Base-by-base conservation (phyloP, 2,797 vertebrate species). In the Leptatherina wallacei region DNA sequence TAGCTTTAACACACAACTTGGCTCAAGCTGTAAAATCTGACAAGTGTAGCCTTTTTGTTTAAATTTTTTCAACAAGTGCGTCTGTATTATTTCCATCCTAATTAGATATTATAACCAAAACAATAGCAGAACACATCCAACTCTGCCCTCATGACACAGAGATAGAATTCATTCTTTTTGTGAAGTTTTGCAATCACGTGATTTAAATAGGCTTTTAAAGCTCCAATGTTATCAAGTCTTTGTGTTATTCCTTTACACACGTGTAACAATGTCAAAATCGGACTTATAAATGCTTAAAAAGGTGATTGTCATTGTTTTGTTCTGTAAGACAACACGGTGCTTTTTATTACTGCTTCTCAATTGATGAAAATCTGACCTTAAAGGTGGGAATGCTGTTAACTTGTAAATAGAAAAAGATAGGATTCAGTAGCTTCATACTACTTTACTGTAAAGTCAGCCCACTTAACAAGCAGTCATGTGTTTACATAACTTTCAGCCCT, bases 401-500 rank as follows among this genome's bases (percentile, higher is more conserved):
- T 18, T 92, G 91, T 92, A 92, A 20, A 93, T 90, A 92, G 47
- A 81, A 71, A 33, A 63, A 78, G 74, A 76, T 35, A 63, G 69
- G 85, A 85, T 78, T 77, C 69, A 77, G 61, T 74, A 80, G 72
- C 27, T 42, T 80, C 81, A 78, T 82, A 38, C 52, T 71, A 78
- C 57, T 52, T 78, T 70, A 69, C 68, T 78, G 71, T 89, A 73
- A 89, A 84, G 58, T 87, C 42, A 36, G 67, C 60, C 49, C 58
- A 79, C 80, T 47, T 55, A 85, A 69, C 69, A 80, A 75, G 24
- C 65, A 55, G 71, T 69, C 40, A 65, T 83, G 62, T 85, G 73
- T 83, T 78, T 82, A 70, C 78, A 82, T 79, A 55, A 82, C 47
- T 47, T 73, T 72, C 38, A 70, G 52, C 75, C 65, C 68, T 65